A percentile compares a stretch with the other conserved stretches of the same genome.
Conservation (phyloP, 2,888 invertebrate genomes). For the Parasteatoda lunata region DNA sequence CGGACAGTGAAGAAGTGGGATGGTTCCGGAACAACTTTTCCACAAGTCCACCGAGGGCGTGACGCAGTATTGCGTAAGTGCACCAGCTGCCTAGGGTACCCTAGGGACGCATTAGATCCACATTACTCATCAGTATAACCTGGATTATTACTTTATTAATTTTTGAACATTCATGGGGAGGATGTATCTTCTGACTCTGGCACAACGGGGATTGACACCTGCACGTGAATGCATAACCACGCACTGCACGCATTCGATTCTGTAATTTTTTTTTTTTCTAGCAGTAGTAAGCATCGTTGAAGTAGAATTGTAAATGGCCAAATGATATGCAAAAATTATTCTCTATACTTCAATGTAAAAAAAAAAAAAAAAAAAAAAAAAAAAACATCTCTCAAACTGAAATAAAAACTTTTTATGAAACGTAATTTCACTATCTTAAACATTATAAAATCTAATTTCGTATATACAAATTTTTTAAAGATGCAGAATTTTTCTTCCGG, state of each 20-base stretch:
- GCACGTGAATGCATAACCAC: neutral
- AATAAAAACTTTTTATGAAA: too few species aligned
- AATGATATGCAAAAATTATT: too few species aligned
- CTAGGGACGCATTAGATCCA: slow-evolving; percentile 67
- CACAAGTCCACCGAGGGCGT: slow-evolving; percentile 52
- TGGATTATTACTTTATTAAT: slow-evolving; percentile 69
- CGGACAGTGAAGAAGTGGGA: neutral
- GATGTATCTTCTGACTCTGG: slow-evolving; percentile 46
- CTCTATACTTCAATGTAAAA: too few species aligned
- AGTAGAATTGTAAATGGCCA: too few species aligned
- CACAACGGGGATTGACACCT: slow-evolving; percentile 57
- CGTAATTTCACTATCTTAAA: too few species aligned
- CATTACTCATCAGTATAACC: slow-evolving; percentile 69
- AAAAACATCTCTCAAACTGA: too few species aligned
- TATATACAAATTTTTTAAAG: too few species aligned
- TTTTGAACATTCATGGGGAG: slow-evolving; percentile 56
- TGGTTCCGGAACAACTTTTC: neutral
- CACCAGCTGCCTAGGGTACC: slow-evolving; percentile 58
- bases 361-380: too few species aligned
- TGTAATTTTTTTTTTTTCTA: too few species aligned
- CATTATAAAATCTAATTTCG: too few species aligned
- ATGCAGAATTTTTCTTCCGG: too few species aligned
- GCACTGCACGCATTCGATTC: neutral
- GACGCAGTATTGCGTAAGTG: slow-evolving; percentile 63
- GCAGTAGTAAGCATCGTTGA: too few species aligned